Conservation (phyloP, 2,888 invertebrate genomes). For the Axea sp. region DNA sequence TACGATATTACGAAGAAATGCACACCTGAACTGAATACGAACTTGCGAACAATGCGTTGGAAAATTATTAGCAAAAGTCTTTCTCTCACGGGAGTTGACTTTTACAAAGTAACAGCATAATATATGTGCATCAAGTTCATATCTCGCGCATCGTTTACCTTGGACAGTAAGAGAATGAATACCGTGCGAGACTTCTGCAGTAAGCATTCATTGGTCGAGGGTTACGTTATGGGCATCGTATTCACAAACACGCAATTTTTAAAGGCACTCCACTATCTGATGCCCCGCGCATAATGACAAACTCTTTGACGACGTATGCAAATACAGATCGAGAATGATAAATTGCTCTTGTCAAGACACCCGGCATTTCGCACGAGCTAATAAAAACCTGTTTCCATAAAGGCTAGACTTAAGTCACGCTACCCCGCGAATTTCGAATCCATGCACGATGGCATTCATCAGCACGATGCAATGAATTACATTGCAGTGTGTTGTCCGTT, state of each 20-base stretch:
- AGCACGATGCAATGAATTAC: too few relatives aligned
- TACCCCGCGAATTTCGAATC: conserved; percentile 51
- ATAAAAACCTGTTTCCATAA: conserved; percentile 75
- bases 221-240: conserved; percentile 67
- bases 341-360: conserved; percentile 79
- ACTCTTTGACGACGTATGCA: conserved; percentile 79
- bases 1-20: too few relatives aligned
- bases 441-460: conserved; percentile 7
- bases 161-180: conserved; percentile 67
- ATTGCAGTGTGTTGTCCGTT: too few relatives aligned
- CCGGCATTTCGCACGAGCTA: conserved; percentile 78
- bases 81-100: conserved; percentile 48
- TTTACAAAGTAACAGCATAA: conserved; percentile 45
- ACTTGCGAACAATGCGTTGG: conserved; percentile 11
- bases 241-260: conserved; percentile 79
- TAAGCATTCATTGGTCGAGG: conserved; percentile 54
- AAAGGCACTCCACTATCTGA: conserved; percentile 79
- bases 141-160: conserved; percentile 74
- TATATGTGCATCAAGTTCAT: conserved; percentile 66
- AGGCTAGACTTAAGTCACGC: conserved; percentile 68
- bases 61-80: conserved; percentile 34
- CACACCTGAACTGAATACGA: conserved; percentile 11
- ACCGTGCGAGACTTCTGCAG: conserved; percentile 62
- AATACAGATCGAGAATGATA: conserved; percentile 79
- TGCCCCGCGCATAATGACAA: conserved; percentile 75